Percentiles rank a stretch among this genome's conserved stretches.
Conservation (phyloP, 2,888 invertebrate species). For the Malacosoma neustria region DNA sequence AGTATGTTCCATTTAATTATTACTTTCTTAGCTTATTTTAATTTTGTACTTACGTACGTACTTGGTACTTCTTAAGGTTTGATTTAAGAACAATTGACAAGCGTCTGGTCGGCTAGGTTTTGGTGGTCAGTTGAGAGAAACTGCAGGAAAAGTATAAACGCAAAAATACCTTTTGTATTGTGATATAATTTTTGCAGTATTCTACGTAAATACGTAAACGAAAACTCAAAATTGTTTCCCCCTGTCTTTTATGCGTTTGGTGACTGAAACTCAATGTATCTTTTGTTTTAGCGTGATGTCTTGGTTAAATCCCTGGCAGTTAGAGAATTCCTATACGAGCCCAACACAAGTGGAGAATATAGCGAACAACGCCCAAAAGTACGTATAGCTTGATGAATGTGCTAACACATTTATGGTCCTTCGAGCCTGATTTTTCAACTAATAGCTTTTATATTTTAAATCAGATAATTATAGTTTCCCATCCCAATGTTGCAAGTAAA, state of each 20-base stretch:
- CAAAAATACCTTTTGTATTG: too few species aligned
- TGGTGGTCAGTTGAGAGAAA: too few species aligned
- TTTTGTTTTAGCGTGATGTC: slow-evolving; percentile 68
- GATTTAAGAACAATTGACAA: not conserved
- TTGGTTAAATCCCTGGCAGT: slow-evolving; percentile 83
- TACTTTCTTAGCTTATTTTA: not conserved
- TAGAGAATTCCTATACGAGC: slow-evolving; percentile 77
- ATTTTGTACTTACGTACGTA: not conserved
- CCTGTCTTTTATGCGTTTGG: not conserved
- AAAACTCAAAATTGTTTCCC: too few species aligned
- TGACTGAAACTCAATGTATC: not conserved
- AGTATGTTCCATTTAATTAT: slow-evolving; percentile 25
- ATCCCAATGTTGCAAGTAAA: not conserved
- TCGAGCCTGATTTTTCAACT: not conserved
- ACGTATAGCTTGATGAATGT: slow-evolving; percentile 30
- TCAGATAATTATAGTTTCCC: too few species aligned
- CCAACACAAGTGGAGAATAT: slow-evolving; percentile 75
- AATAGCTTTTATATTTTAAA: not conserved
- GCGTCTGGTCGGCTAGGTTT: not conserved
- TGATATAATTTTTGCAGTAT: too few species aligned
- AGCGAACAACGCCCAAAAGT: slow-evolving; percentile 73
- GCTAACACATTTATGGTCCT: not conserved
- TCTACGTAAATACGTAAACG: too few species aligned
- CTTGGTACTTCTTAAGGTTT: not conserved
- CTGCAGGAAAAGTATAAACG: too few species aligned